Evolutionary conservation across 2,113 vertebrate genomes (phyloP), one percentile per base, ranked within the genome.

Genomic region (Nestor notabilis): DNA sequence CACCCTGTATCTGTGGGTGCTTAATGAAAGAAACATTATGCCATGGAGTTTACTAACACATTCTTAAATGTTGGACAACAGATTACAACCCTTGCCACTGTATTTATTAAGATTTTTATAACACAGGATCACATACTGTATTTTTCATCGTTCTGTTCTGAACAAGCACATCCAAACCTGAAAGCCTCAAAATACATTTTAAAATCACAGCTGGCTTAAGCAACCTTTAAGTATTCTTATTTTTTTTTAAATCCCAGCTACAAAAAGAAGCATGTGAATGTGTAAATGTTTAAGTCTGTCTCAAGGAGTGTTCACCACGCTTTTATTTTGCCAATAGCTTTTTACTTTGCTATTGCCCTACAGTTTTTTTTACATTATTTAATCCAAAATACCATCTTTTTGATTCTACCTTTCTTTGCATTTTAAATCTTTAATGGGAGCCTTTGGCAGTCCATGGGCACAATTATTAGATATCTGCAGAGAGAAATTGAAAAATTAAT

Each of bases 401-500:
- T 98, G 98, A 98, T 98, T 99, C 98, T 97, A 99, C 99, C 98
- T 98, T 98, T 98, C 98, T 99, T 98, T 98, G 98, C 98, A 98
- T 99, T 98, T 98, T 99, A 99, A 99, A 99, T 99, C 98, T 99
- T 99, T 99, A 99, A 99, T 99, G 98, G 97, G 95, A 98, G 98
- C 99, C 99, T 96, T 98, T 98, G 99, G 99, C 99, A 96, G 98
- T 99, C 98, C 96, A 97, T 98, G 98, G 98, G 98, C 98, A 98
- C 98, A 99, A 99, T 99, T 99, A 99, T 99, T 99, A 99, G 98
- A 99, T 99, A 99, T 99, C 99, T 98, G 98, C 98, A 98, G 98
- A 99, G 98, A 99, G 98, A 99, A 99, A 99, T 98, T 99, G 98
- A 99, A 99, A 99, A 99, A 99, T 99, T 99, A 99, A 99, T 99